Percentiles rank a stretch among this genome's conserved stretches.
These are phyloP conservation scores for Lathamus discolor DNA, from an alignment of 2,113 vertebrate genomes.

Conservation along the genomic window DNA sequence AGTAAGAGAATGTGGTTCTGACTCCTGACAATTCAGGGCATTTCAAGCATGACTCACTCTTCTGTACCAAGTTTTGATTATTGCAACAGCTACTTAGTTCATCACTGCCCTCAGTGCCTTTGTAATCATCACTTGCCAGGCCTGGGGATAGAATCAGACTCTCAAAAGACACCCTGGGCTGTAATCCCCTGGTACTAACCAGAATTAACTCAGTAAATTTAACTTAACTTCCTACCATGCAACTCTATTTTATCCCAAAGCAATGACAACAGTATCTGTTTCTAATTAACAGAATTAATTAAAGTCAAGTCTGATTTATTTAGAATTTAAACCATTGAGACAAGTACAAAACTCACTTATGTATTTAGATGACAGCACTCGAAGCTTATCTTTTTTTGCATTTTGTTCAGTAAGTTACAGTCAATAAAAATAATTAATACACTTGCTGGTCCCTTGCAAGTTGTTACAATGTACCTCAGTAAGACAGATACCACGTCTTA, in stretches of 20 bases:
- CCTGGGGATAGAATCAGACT: not conserved
- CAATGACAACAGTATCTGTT: not conserved
- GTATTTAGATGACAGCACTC: not conserved
- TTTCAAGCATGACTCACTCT: not conserved
- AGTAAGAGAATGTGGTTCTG: not conserved
- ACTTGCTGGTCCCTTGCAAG: not conserved
- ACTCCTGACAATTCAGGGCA: not conserved
- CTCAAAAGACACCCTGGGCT: not conserved
- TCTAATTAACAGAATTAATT: not conserved
- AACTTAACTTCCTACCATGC: not conserved
- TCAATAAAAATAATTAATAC: not conserved
- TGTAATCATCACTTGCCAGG: not conserved
- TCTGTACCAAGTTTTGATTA: not conserved
- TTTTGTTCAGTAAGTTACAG: not conserved
- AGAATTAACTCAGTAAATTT: conserved; percentile 56
- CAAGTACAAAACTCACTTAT: not conserved
- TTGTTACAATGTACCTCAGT: not conserved
- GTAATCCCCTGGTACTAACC: not conserved
- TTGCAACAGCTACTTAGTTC: not conserved
- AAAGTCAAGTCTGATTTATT: not conserved
- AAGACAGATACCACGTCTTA: fast-evolving
- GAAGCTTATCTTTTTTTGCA: not conserved
- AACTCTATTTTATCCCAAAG: conserved; percentile 6
- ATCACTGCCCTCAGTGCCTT: not conserved
- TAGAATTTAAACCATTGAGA: not conserved